Evolutionary conservation across 2,797 vertebrate species (phyloP), one percentile per base, ranked within the genome.

Genomic region (Avahi laniger): DNA sequence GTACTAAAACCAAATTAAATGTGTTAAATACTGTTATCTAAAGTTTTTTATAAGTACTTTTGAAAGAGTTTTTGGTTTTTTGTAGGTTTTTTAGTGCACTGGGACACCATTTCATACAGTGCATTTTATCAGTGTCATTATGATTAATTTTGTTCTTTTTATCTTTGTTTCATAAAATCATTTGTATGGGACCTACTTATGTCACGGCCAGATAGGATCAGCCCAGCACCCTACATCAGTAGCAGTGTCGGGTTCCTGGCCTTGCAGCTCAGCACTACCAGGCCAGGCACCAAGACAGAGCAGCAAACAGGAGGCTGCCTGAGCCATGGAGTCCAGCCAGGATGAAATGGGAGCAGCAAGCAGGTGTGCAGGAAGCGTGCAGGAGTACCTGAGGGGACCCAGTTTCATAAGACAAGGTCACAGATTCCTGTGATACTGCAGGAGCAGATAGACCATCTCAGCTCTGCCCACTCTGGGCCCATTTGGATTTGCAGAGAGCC

Each of bases 111-210:
- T 82, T 86, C 15, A 8, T 67, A 18, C n/a, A 14, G 9, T n/a
- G 17, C 14, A 20, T 89, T 79, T 91, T 35, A 48, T 96, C 90
- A 80, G 8, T 90, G 93, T 93, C 92, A 10, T 38, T 81, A 22
- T 86, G 94, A 93, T 96, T 69, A 75, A 87, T 96, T 82, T 33
- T 69, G 38, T 84, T 63, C 35, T 17, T 28, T 88, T 52, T 38
- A 9, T 70, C 79, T 93, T 48, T 30, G n/a, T 85, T 85, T 78
- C 57, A 59, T 41, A 84, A 30, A 15, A 33, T 50, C 78, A 11
- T 94, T 90, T 85, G 3, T 86, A 7, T 65, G 33, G 95, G 83
- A 38, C 95, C 94, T 73, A 26, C 52, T 89, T 97, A 78, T 43
- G 61, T 73, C 80, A 20, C 15, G 7, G 35, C 52, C 35, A 46